These are phyloP conservation scores for Bombus waltoni DNA, from an alignment of 1,140 invertebrate species.

Conservation along the genomic window DNA sequence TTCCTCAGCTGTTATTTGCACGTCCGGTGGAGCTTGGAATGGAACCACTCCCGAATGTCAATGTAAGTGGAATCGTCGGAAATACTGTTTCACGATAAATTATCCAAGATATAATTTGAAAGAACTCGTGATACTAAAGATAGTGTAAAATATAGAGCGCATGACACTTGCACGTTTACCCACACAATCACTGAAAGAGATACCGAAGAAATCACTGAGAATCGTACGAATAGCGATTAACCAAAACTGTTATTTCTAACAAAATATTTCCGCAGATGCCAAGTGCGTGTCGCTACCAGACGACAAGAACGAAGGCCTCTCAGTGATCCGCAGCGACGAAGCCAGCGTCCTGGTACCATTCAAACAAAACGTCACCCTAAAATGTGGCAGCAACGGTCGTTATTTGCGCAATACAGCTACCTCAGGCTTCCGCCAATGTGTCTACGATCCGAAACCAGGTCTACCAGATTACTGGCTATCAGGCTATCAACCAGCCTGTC, in stretches of 20 bases:
- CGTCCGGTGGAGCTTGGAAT: conserved; percentile 96
- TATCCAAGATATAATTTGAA: no score
- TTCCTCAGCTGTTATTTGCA: conserved; percentile 92
- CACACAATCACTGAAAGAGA: no score
- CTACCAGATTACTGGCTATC: conserved; percentile 96
- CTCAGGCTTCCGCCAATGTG: conserved; percentile 94
- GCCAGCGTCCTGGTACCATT: conserved; percentile 93
- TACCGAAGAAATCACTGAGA: no score
- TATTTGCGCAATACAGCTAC: conserved; percentile 91
- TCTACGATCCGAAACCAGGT: conserved; percentile 96
- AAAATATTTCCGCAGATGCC: conserved; percentile 86
- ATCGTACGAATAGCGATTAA: neutral
- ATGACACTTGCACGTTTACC: no score
- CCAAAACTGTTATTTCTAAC: neutral
- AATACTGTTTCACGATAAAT: neutral
- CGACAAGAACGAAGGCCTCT: conserved; percentile 92
- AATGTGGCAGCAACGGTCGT: conserved; percentile 90
- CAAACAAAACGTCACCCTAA: conserved; percentile 94
- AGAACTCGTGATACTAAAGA: no score
- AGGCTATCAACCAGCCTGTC: conserved; percentile 92
- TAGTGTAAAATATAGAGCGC: no score
- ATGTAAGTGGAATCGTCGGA: conserved; percentile 85
- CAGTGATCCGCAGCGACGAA: conserved; percentile 88
- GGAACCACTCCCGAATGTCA: conserved; percentile 95
- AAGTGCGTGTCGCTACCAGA: conserved; percentile 95